Base-by-base conservation (phyloP, 2,888 invertebrate genomes). In the Osedax frankpressi region DNA sequence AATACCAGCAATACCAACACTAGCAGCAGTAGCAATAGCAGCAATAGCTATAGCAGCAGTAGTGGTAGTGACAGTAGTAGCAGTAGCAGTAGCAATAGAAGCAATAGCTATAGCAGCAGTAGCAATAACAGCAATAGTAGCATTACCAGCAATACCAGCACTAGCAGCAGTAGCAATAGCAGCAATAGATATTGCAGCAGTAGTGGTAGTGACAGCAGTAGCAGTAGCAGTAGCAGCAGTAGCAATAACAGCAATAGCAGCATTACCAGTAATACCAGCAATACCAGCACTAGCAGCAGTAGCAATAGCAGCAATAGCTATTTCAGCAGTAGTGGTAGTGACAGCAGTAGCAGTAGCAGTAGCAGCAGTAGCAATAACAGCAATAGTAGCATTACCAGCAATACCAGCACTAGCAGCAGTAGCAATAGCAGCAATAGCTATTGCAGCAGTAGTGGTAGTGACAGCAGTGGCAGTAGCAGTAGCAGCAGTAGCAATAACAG, bases 171-270 rank as follows among this genome's bases (percentile, higher is more conserved):
- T 44, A 44, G 44, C 44, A 44, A 19, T 44, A 19, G 19, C n/a
- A n/a, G n/a, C n/a, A 70, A 69, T 72, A 70, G 70, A 11, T 11
- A 19, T 19, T 69, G 71, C 68, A 71, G 71, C 44, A 71, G 71
- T 71, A 67, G 71, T 63, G 25, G 65, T 44, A 71, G 71, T 63
- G 68, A 65, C 68, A 73, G 70, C 68, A 73, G 73, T 73, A 71
- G 73, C 68, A 71, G 73, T 71, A 73, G 73, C 70, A 73, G 73
- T 73, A 73, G 70, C 70, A 73, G 73, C 30, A 71, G 73, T 73
- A 73, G 73, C 70, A 70, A 69, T 72, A 70, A 59, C 30, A 73
- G 73, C 69, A 71, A 69, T 72, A 73, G 73, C 30, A 72, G 70
- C 30, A 73, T 68, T 26, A 71, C 69, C 27, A 73, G 70, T 70